These are phyloP conservation scores for Benthosema pterotum DNA, from an alignment of 2,797 vertebrate genomes.

Conservation along the genomic window DNA sequence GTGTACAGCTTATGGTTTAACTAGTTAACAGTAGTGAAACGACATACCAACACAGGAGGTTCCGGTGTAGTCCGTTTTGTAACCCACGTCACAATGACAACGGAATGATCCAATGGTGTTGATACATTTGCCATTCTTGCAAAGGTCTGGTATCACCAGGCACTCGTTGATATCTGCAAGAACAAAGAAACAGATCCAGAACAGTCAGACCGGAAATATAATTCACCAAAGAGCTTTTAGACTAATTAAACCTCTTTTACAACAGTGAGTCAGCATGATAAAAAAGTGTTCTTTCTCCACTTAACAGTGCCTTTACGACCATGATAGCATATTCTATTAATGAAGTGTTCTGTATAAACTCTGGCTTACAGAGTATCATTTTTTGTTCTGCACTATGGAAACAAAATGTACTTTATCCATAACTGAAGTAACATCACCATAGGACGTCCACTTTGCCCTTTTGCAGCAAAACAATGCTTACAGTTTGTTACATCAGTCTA, in stretches of 20 bases:
- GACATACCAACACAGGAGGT: constrained; percentile 87
- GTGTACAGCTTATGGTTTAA: too few relatives aligned
- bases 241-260: constrained; percentile 5
- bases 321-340: not conserved
- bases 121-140: constrained; percentile 89
- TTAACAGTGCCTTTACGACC: not conserved
- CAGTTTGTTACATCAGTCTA: too few relatives aligned
- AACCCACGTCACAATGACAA: constrained; percentile 90
- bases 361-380: not conserved
- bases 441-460: too few relatives aligned
- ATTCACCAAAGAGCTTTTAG: constrained; percentile 4
- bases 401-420: not conserved
- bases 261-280: not conserved
- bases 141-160: constrained; percentile 86
- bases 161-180: constrained; percentile 92
- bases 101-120: constrained; percentile 92
- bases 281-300: not conserved
- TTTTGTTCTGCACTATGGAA: not conserved
- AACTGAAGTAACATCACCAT: not conserved
- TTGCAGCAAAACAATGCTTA: too few relatives aligned
- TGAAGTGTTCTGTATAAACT: not conserved
- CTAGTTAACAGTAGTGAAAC: not conserved
- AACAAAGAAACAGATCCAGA: not conserved
- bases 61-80: constrained; percentile 83
- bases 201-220: not conserved